These are phyloP conservation scores for Chaitophorus viminalis DNA, from an alignment of 2,888 invertebrate genomes.

Conservation along the genomic window DNA sequence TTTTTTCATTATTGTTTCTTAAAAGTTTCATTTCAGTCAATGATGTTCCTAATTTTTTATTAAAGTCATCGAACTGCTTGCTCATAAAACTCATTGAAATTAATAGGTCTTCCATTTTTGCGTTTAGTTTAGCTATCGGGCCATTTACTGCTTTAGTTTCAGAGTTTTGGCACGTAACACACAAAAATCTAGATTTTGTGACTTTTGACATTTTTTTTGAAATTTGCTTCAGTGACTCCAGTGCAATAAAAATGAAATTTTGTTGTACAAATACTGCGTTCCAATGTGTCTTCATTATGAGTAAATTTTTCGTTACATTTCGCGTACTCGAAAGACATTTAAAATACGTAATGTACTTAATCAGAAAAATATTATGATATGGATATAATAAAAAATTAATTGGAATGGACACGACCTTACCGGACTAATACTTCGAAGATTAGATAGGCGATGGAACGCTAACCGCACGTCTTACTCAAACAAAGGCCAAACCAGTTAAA, in stretches of 20 bases:
- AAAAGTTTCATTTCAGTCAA: conserved; percentile 14
- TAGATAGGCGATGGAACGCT: conserved; percentile 2
- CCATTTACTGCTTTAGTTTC: background rate
- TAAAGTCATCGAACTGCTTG: conserved; percentile 10
- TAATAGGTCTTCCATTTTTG: background rate
- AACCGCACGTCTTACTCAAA: background rate
- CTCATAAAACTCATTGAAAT: conserved; percentile 14
- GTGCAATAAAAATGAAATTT: conserved; percentile 12
- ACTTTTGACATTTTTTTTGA: conserved; percentile 7
- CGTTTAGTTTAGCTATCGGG: background rate
- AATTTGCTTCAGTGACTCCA: conserved; percentile 26
- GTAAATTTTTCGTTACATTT: conserved; percentile 30
- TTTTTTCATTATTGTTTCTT: conserved; percentile 15
- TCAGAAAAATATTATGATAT: too few relatives aligned
- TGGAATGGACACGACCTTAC: too few relatives aligned
- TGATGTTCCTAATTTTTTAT: conserved; percentile 19
- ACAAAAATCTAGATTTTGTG: conserved; percentile 12
- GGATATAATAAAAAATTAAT: too few relatives aligned
- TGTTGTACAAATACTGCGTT: background rate
- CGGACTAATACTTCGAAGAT: background rate
- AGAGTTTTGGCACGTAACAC: conserved; percentile 14
- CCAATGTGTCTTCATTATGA: background rate
- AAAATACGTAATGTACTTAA: background rate
- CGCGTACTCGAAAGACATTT: background rate
- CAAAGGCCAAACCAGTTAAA: background rate